These are phyloP conservation scores for Serripes groenlandicus DNA, from an alignment of 2,888 invertebrate species.

Conservation along the genomic window DNA sequence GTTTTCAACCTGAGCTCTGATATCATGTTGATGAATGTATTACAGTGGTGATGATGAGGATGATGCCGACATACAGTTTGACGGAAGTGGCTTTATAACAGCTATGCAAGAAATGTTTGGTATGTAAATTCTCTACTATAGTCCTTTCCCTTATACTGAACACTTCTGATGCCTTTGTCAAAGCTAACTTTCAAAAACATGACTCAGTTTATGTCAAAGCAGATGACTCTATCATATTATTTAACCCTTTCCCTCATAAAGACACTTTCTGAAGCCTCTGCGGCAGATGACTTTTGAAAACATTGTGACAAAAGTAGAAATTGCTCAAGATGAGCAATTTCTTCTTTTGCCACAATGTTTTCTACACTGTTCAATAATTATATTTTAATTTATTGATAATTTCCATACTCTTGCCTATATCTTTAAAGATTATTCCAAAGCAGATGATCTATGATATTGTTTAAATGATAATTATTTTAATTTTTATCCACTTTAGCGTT, in stretches of 20 bases:
- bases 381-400: no score
- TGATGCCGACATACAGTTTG: slow-evolving; percentile 89
- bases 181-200: neutral
- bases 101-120: slow-evolving; percentile 94
- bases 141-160: neutral
- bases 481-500: no score
- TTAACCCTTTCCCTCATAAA: no score
- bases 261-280: no score
- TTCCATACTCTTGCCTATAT: no score
- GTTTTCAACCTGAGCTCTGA: no score
- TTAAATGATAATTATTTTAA: no score
- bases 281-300: no score
- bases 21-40: slow-evolving; percentile 9
- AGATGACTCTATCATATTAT: neutral
- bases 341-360: neutral
- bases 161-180: neutral
- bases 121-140: slow-evolving; percentile 74
- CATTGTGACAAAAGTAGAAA: neutral
- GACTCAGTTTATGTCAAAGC: neutral
- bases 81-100: slow-evolving; percentile 92
- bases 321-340: neutral
- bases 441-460: no score
- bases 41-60: slow-evolving; percentile 68
- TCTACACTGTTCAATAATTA: no score
- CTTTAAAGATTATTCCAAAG: no score